A percentile compares a stretch with the other conserved stretches of the same genome.
Evolutionary conservation across 2,888 invertebrate species (phyloP).

Genomic region (Sclerodermus sp.): DNA sequence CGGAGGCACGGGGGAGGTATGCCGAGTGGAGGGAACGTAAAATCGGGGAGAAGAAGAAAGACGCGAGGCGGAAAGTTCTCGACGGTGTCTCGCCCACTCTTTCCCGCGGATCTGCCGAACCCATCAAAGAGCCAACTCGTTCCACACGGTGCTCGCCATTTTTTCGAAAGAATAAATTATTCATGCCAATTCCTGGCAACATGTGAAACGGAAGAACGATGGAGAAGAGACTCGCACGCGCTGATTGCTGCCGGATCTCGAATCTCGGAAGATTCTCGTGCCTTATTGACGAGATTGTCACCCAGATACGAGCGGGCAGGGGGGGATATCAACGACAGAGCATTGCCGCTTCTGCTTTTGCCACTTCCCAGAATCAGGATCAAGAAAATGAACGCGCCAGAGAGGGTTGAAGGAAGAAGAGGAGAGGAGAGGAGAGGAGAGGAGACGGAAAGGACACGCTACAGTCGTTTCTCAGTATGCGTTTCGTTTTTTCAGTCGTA

Average conservation of each 20-base stretch:
- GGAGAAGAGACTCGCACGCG: too few species aligned
- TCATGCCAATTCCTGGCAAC: neutral
- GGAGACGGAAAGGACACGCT: slow-evolving; percentile 40
- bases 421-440: slow-evolving; percentile 1
- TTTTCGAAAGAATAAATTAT: neutral
- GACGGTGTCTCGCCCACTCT: neutral
- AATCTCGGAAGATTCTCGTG: too few species aligned
- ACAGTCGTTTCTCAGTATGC: slow-evolving; percentile 39
- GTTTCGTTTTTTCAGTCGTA: slow-evolving; percentile 19
- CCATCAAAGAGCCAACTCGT: neutral
- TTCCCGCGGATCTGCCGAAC: neutral
- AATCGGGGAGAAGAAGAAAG: too few species aligned
- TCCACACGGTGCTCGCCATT: neutral
- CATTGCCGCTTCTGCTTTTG: too few species aligned
- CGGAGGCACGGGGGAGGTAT: too few species aligned
- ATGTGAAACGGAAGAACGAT: neutral
- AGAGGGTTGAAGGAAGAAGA: slow-evolving; percentile 18
- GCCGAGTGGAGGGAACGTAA: too few species aligned
- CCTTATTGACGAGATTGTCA: too few species aligned
- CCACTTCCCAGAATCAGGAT: too few species aligned
- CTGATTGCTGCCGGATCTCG: too few species aligned
- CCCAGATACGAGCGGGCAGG: neutral
- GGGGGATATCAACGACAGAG: too few species aligned
- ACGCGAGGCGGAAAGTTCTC: too few species aligned
- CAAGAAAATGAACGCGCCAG: too few species aligned